Conservation (phyloP, 64 coral and sea anemone genomes). For the Montipora efflorescens region DNA sequence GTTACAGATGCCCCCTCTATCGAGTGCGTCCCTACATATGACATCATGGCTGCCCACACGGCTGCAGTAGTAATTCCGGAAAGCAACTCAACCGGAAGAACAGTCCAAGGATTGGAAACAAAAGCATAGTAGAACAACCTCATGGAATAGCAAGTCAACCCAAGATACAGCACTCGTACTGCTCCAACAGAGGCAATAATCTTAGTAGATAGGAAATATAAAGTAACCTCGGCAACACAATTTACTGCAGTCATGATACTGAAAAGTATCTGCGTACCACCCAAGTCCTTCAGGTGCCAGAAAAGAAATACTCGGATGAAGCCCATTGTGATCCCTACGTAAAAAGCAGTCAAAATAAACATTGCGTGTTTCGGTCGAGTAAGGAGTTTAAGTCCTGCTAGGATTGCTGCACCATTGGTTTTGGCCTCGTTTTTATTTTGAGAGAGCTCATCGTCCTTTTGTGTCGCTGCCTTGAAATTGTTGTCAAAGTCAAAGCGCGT, state of each 20-base stretch:
- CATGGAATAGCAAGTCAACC: constrained; percentile 82
- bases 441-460: background rate
- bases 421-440: background rate
- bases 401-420: constrained; percentile 39
- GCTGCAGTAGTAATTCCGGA: constrained; percentile 91
- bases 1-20: constrained; percentile 79
- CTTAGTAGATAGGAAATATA: constrained; percentile 90
- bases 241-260: constrained; percentile 92
- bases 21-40: constrained; percentile 88
- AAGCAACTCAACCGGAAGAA: constrained; percentile 78
- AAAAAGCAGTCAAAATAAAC: constrained; percentile 84
- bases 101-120: constrained; percentile 81
- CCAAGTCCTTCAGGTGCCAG: constrained; percentile 94
- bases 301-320: constrained; percentile 94
- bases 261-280: constrained; percentile 88
- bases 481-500: constrained; percentile 80
- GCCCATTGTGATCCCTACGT: constrained; percentile 89
- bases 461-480: background rate
- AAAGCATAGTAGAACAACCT: constrained; percentile 86
- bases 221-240: constrained; percentile 87
- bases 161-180: constrained; percentile 91
- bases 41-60: constrained; percentile 96
- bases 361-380: constrained; percentile 73
- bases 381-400: constrained; percentile 57
- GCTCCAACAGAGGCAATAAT: constrained; percentile 78